phyloP scores from a whole-genome alignment of 2,797 vertebrate species.

The Alosa sapidissima region DNA sequence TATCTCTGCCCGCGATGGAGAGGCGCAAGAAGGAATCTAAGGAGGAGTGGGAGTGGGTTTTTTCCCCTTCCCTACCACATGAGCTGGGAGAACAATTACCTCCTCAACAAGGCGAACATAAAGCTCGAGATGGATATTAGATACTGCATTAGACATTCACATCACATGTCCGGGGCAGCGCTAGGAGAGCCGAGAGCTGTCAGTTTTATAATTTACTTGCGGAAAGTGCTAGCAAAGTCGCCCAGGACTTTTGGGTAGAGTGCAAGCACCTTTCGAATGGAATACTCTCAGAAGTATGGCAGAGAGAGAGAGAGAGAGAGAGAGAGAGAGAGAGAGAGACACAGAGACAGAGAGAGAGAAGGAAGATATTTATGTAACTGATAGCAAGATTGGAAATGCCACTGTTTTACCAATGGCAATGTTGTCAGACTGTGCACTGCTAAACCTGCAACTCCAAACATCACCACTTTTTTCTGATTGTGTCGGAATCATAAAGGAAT shows the following conservation, averaged over 20 bases:
- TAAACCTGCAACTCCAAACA: neutral
- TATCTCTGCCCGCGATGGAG: neutral
- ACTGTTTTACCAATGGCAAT: neutral
- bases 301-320: neutral
- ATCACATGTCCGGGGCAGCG: slow-evolving; percentile 5
- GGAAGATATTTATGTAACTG: slow-evolving; percentile 61
- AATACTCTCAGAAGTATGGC: neutral
- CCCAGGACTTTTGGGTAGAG: neutral
- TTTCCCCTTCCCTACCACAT: neutral
- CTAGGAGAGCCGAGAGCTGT: neutral
- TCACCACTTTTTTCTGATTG: neutral
- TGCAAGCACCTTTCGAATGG: neutral
- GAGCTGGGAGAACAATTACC: slow-evolving; percentile 18
- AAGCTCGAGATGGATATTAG: neutral
- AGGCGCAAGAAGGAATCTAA: neutral
- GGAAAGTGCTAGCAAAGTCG: neutral
- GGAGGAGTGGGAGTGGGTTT: neutral
- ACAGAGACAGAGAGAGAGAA: neutral
- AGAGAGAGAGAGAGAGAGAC: slow-evolving; percentile 32
- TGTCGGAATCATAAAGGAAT: neutral
- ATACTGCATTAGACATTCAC: neutral
- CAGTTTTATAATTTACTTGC: slow-evolving; percentile 7
- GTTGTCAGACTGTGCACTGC: no score
- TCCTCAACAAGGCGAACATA: neutral
- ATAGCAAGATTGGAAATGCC: slow-evolving; percentile 50